phyloP scores from a whole-genome alignment of 2,888 invertebrate species.

The Pomacea canaliculata region DNA sequence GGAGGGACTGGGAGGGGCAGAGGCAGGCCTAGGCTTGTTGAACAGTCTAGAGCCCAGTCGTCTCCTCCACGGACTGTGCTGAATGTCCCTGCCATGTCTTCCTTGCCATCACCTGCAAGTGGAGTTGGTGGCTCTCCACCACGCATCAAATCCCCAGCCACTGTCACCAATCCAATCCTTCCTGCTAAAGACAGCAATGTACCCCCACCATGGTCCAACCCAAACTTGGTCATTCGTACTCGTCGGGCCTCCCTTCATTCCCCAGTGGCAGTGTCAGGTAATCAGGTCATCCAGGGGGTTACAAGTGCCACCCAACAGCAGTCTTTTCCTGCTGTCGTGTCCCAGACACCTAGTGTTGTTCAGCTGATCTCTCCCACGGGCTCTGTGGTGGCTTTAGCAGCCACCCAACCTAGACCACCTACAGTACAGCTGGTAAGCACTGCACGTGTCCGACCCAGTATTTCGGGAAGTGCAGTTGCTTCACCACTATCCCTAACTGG shows the following conservation, averaged over 20 bases:
- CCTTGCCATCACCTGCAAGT: not conserved
- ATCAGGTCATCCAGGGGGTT: slow-evolving; percentile 17
- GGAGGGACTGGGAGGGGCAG: slow-evolving; percentile 8
- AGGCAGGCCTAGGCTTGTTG: not conserved
- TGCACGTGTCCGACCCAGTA: slow-evolving; percentile 6
- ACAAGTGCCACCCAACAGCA: not conserved
- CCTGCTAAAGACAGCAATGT: slow-evolving; percentile 20
- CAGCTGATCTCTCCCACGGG: slow-evolving; percentile 13
- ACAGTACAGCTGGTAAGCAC: slow-evolving; percentile 16
- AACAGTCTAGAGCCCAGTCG: not conserved
- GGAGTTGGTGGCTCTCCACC: slow-evolving; percentile 8
- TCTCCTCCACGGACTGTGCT: slow-evolving; percentile 5
- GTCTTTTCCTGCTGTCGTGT: slow-evolving; percentile 15
- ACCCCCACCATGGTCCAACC: slow-evolving; percentile 68
- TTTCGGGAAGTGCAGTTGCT: not conserved
- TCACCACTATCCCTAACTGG: slow-evolving; percentile 12
- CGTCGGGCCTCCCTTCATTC: slow-evolving; percentile 49
- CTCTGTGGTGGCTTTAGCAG: slow-evolving; percentile 16
- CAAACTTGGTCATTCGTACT: slow-evolving; percentile 69
- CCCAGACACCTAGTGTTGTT: slow-evolving; percentile 18
- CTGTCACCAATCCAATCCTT: slow-evolving; percentile 9
- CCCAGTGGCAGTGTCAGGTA: slow-evolving; percentile 30
- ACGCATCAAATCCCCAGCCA: slow-evolving; percentile 10
- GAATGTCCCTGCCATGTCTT: slow-evolving; percentile 18
- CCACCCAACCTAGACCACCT: not conserved